Evolutionary conservation across 2,888 invertebrate species (phyloP), one percentile per base, ranked within the genome.

Genomic region (Pristionchus maxplancki): DNA sequence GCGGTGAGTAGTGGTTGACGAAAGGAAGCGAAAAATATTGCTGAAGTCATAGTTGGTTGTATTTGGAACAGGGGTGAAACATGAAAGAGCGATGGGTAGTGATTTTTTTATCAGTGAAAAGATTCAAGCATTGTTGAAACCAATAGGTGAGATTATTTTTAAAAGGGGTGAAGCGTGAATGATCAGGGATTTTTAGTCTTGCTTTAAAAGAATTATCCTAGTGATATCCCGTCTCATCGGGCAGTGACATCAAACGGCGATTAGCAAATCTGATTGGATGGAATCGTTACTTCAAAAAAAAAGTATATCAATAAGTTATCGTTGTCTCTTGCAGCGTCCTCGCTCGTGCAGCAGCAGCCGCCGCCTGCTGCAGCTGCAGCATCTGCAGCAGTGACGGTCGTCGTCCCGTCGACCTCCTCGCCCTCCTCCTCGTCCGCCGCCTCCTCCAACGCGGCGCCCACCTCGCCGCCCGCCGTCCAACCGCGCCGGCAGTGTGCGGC

Each of bases 401-500:
- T 24, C 17, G 64, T 37, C n/a, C 67, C 48, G 40, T 86, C 40
- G 20, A 28, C 78, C n/a, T 44, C 71, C 37, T 71, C 71, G 6
- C 37, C 71, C 78, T 31, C 78, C 53, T 81, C 87, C 17, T 67
- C 64, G 20, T 48, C 78, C 11, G 44, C 44, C 24, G 40, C 88
- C 48, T 50, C 64, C 44, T 87, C 64, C 48, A 62, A 74, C 48
- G 24, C 86, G 0, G 50, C 86, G 3, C 71, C 37, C 71, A 71
- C 71, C 71, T 71, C 78, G n/a, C 44, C 78, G 13, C 78, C 78
- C n/a, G 28, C 44, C 9, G 78, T 53, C 15, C 84, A 89, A 34
- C 48, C 71, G n/a, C 81, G 78, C 31, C 53, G 78, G 28, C 48
- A 50, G 67, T 62, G 71, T 28, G 81, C 81, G 8, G 88, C 64